Conservation (phyloP, 2,888 invertebrate genomes). For the Bugulina stolonifera region DNA sequence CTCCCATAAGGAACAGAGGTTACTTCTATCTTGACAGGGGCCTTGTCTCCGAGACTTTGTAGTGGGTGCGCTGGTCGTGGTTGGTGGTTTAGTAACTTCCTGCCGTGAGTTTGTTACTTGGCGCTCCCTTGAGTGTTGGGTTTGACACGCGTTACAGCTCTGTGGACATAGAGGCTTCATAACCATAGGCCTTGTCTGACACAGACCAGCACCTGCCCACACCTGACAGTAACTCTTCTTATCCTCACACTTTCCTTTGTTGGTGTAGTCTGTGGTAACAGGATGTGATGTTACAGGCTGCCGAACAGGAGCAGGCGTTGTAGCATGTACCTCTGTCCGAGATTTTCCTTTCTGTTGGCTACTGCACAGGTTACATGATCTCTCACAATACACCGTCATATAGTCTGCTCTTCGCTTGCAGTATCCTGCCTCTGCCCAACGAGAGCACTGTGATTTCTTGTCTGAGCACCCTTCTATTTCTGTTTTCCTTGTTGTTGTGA, state of each 20-base stretch:
- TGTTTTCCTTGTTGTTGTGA: no score
- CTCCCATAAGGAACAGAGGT: background rate
- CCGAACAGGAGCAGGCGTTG: background rate
- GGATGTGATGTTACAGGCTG: background rate
- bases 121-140: background rate
- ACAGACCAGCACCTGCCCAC: conserved; percentile 4
- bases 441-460: background rate
- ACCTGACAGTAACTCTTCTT: background rate
- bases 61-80: background rate
- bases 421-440: conserved; percentile 1
- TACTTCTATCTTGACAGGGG: background rate
- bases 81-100: background rate
- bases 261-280: background rate
- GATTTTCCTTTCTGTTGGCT: background rate
- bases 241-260: background rate
- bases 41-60: background rate
- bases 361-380: background rate
- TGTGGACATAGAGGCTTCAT: conserved; percentile 4
- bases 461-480: background rate
- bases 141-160: background rate
- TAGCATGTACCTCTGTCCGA: background rate
- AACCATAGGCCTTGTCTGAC: background rate
- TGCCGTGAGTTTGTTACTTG: no score
- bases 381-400: background rate
- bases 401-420: conserved; percentile 8